These are phyloP conservation scores for Pheosia gnoma DNA, from an alignment of 2,888 invertebrate genomes.

Conservation along the genomic window DNA sequence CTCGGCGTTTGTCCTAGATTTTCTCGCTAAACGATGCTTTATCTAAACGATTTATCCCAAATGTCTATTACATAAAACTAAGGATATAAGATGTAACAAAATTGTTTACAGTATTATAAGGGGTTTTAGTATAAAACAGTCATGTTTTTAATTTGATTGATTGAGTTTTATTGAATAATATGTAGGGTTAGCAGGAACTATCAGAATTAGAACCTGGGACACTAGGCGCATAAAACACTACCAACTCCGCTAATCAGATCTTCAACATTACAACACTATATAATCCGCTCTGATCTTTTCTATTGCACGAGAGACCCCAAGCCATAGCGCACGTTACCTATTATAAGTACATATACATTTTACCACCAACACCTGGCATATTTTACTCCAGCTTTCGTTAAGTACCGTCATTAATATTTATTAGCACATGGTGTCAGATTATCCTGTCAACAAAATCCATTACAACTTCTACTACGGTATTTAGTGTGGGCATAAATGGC, in stretches of 20 bases:
- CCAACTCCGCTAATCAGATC: too few relatives aligned
- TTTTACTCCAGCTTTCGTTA: conserved; percentile 8
- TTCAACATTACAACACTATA: too few relatives aligned
- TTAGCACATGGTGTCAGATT: conserved; percentile 28
- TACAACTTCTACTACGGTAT: conserved; percentile 42
- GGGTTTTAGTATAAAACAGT: neutral
- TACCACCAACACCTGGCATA: conserved; percentile 1
- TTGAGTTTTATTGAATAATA: too few relatives aligned
- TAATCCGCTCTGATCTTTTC: too few relatives aligned
- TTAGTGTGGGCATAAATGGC: conserved; percentile 27
- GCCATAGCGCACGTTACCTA: too few relatives aligned
- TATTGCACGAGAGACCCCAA: too few relatives aligned
- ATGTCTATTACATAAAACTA: conserved; percentile 6
- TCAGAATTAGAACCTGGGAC: too few relatives aligned
- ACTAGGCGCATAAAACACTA: too few relatives aligned
- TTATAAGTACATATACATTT: neutral
- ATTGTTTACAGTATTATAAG: neutral
- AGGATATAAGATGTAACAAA: neutral
- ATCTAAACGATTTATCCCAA: conserved; percentile 15
- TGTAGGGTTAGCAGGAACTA: too few relatives aligned
- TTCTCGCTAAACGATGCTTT: conserved; percentile 12
- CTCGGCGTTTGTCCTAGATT: conserved; percentile 10
- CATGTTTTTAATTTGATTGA: too few relatives aligned
- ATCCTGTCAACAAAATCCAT: conserved; percentile 39
- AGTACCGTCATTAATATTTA: conserved; percentile 21